These are phyloP conservation scores for Arvicanthis niloticus DNA, from an alignment of 2,113 vertebrate species.

Conservation along the genomic window DNA sequence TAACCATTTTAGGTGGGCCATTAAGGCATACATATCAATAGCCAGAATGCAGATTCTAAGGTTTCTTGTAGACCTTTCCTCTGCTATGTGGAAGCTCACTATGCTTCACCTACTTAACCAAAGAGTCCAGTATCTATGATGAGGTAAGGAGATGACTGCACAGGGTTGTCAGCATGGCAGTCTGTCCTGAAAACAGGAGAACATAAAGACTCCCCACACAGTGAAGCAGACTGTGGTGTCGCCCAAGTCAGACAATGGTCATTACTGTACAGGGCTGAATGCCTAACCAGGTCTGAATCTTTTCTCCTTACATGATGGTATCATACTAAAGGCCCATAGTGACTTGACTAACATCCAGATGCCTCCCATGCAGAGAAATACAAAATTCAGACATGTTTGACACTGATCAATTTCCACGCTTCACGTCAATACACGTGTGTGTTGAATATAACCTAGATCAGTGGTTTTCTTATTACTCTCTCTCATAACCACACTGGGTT, in stretches of 20 bases:
- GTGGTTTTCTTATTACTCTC: conserved; percentile 49
- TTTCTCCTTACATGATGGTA: conserved; percentile 45
- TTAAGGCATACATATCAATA: neutral
- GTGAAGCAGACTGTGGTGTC: neutral
- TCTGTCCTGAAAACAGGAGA: neutral
- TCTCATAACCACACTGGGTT: conserved; percentile 36
- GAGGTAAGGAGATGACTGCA: neutral
- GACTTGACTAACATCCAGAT: conserved; percentile 24
- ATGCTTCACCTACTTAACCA: neutral
- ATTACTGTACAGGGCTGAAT: neutral
- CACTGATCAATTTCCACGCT: conserved; percentile 20
- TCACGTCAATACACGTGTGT: conserved; percentile 51
- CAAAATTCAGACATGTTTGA: conserved; percentile 62
- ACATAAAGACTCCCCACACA: neutral
- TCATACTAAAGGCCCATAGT: neutral
- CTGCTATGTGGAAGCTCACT: too few species aligned
- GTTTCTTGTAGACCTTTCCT: neutral
- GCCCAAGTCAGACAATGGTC: neutral
- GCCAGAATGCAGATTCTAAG: neutral
- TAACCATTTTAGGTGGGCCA: neutral
- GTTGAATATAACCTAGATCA: conserved; percentile 38
- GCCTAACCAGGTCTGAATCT: neutral
- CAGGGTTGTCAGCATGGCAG: neutral
- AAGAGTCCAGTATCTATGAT: neutral
- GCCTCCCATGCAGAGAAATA: neutral